Conservation (phyloP, 64 coral and sea anemone species). For the Actinia equina region DNA sequence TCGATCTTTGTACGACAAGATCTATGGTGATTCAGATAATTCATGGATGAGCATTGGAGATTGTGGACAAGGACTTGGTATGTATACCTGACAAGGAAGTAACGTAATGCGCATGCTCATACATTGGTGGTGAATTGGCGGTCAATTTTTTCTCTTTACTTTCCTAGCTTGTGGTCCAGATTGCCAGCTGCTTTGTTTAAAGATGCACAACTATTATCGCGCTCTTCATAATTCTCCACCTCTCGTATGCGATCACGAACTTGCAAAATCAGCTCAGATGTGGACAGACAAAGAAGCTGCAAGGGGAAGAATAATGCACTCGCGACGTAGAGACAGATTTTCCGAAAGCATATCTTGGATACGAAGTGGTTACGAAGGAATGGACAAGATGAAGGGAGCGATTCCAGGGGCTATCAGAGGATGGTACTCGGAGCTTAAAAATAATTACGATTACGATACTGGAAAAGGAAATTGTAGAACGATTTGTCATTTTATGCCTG, state of each 20-base stretch:
- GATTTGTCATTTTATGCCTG: conserved; percentile 21
- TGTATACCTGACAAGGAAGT: background rate
- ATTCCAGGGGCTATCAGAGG: conserved; percentile 29
- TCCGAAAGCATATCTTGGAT: conserved; percentile 79
- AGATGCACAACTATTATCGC: conserved; percentile 78
- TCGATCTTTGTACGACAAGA: background rate
- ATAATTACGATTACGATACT: conserved; percentile 27
- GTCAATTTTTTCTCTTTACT: background rate
- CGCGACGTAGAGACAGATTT: conserved; percentile 19
- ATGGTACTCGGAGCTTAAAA: conserved; percentile 55
- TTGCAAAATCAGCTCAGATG: conserved; percentile 67
- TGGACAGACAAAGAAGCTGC: conserved; percentile 53
- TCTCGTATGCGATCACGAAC: conserved; percentile 48
- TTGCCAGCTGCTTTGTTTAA: conserved; percentile 69
- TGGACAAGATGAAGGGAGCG: conserved; percentile 27
- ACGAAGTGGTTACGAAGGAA: conserved; percentile 42
- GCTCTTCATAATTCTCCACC: conserved; percentile 52
- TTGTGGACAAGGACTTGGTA: conserved; percentile 21
- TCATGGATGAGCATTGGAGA: conserved; percentile 31
- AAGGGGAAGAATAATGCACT: conserved; percentile 24
- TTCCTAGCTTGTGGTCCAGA: conserved; percentile 52
- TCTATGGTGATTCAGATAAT: conserved; percentile 5
- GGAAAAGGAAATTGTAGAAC: background rate
- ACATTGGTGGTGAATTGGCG: background rate
- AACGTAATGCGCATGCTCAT: background rate